These are phyloP conservation scores for Trissolcus brochymenae DNA, from an alignment of 2,888 invertebrate genomes.

Conservation along the genomic window DNA sequence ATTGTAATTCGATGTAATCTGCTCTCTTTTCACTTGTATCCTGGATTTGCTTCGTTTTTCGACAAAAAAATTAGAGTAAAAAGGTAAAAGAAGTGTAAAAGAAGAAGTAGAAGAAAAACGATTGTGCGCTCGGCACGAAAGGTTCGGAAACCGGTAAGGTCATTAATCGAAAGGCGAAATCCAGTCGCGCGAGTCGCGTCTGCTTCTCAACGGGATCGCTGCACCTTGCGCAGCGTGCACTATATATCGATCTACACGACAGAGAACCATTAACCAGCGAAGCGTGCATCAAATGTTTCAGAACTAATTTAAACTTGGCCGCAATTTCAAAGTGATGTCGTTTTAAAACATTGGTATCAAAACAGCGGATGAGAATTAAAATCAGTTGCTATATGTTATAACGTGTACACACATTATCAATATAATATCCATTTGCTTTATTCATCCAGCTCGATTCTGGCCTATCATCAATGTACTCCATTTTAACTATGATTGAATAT, in stretches of 20 bases:
- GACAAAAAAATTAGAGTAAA: constrained; percentile 2
- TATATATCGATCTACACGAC: constrained; percentile 63
- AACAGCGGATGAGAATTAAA: constrained; percentile 60
- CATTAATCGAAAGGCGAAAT: constrained; percentile 59
- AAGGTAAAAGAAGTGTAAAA: not conserved
- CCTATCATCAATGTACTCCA: not conserved
- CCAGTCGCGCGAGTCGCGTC: constrained; percentile 56
- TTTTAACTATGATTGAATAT: too few relatives aligned
- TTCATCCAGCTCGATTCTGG: constrained; percentile 16
- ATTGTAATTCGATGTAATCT: constrained; percentile 20
- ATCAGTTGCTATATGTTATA: constrained; percentile 60
- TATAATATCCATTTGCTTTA: constrained; percentile 14
- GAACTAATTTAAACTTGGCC: constrained; percentile 73
- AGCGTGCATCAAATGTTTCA: constrained; percentile 70
- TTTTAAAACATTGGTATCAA: constrained; percentile 61
- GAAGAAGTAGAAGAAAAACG: constrained; percentile 11
- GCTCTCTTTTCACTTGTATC: constrained; percentile 10
- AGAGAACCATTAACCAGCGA: constrained; percentile 63
- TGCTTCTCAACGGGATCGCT: constrained; percentile 49
- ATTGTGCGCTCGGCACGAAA: constrained; percentile 17
- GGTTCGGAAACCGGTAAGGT: constrained; percentile 52
- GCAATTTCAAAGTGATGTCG: constrained; percentile 61
- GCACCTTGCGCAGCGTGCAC: constrained; percentile 55
- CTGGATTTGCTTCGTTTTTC: constrained; percentile 24
- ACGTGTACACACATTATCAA: constrained; percentile 34